Base-by-base conservation (phyloP, 2,888 invertebrate genomes). In the Drosophila hawaiiensis region DNA sequence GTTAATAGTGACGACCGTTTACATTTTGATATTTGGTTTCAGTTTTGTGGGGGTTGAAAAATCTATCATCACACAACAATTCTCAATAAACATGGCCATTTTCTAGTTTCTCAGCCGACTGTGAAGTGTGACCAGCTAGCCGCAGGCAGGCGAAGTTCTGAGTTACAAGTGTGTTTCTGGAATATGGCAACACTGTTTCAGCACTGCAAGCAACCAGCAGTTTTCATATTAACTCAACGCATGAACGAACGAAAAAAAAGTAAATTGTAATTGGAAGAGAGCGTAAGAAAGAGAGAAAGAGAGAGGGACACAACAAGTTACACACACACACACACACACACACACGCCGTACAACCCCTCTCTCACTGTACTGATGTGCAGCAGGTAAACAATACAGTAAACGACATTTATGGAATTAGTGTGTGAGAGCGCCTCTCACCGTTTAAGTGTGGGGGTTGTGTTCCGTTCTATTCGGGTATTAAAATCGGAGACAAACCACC, bases 331-430 rank as follows among this genome's bases (percentile, higher is more conserved):
- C 33, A 12, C 33, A 33, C n/a, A n/a, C n/a, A n/a, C n/a, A n/a
- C n/a, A n/a, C n/a, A 49, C 33, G 35, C 73, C 41, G 39, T 60
- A 52, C 69, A 68, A 76, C 74, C 70, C 69, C 75, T 65, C 75
- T 68, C 68, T 73, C 60, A 6, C 9, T n/a, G 43, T 31, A 49
- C 22, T 56, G 35, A 25, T 47, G 47, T 53, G 62, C 90, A 84
- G 90, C 90, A 84, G 84, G 84, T 84, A 84, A 78, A 78, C 78
- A 78, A 78, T 81, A 78, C 80, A 68, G 78, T 82, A 82, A 82
- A 78, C 82, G 79, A 54, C 79, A 62, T 64, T 82, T 78, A 69
- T 55, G 64, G 35, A 68, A 68, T 68, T 60, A 59, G 65, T 66
- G 63, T 66, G 65, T 64, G 70, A 68, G 82, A 79, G 79, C 37